phyloP scores from a whole-genome alignment of 37 sponge, comb jelly and placozoan species.

The Cliona cf. orientalis region DNA sequence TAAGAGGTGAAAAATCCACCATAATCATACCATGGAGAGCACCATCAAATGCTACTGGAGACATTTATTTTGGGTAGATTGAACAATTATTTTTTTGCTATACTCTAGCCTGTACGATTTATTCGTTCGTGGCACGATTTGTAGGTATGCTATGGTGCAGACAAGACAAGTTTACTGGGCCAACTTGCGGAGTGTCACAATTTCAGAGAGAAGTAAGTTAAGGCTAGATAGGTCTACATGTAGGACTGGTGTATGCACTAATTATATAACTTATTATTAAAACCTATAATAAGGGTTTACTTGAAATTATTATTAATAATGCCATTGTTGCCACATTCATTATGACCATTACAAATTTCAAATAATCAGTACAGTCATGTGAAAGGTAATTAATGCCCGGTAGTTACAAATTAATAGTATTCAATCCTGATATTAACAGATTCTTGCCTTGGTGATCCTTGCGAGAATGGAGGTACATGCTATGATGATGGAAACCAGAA shows the following conservation, averaged over 20 bases:
- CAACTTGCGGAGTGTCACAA: background rate
- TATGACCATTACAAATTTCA: background rate
- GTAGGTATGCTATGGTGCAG: conserved; percentile 25
- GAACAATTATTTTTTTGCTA: too few relatives aligned
- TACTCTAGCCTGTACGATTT: too few relatives aligned
- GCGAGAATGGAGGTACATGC: conserved; percentile 38
- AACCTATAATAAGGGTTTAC: background rate
- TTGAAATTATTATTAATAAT: background rate
- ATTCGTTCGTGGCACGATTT: too few relatives aligned
- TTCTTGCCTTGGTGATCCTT: conserved; percentile 29
- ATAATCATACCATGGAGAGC: conserved; percentile 35
- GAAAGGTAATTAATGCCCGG: background rate
- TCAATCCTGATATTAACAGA: background rate
- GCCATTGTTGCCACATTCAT: background rate
- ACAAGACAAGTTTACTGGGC: conserved; percentile 9
- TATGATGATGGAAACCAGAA: background rate
- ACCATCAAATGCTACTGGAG: conserved; percentile 37
- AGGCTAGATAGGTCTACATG: too few relatives aligned
- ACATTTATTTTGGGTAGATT: conserved; percentile 24
- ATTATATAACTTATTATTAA: too few relatives aligned
- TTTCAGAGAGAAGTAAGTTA: conserved; percentile 27
- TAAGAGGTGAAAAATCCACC: conserved; percentile 20
- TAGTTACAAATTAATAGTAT: background rate
- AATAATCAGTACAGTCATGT: background rate
- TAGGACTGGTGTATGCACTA: too few relatives aligned